Base-by-base conservation (phyloP, 2,888 invertebrate species). In the Drosophila colorata region DNA sequence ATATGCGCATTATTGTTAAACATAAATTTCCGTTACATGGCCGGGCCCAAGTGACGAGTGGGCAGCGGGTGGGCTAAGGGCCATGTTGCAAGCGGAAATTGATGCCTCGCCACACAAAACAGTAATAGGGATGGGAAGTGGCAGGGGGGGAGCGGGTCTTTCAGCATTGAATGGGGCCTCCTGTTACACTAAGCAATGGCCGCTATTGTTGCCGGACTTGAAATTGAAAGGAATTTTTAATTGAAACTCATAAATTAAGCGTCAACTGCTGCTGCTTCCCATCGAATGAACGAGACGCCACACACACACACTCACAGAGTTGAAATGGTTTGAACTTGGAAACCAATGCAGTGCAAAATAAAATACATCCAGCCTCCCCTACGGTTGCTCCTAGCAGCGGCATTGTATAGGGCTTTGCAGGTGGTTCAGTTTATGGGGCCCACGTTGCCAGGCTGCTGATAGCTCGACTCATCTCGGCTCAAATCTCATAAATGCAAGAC, bases 161-260 rank as follows among this genome's bases (percentile, higher is more conserved):
- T n/a, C n/a, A n/a, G n/a, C n/a, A 11, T 7, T 0, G 35, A 1
- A 28, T 31, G 37, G 20, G 20, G 28, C 13, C 31, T 31, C 11
- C 11, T 14, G 23, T 25, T 40, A 40, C 38, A 55, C 75, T 75
- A 56, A 70, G 56, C 79, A 71, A 53, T 57, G 58, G 40, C 18
- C 9, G 46, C 64, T 53, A 41, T 78, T 76, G 78, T 65, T 65
- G 59, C 58, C 49, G 51, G 59, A 77, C 78, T 79, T 63, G 20
- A 67, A 71, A 73, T 77, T 80, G 67, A 74, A 73, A 65, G 67
- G 74, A 72, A 72, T 79, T 89, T 89, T 87, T 83, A 89, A 87
- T 87, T 89, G 89, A 89, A 87, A 79, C 75, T 81, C 88, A 88
- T 87, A 87, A 87, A 87, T 87, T 74, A 78, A 78, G 53, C 64